phyloP scores from a whole-genome alignment of 2,888 invertebrate species.

The Agonum fuliginosum region DNA sequence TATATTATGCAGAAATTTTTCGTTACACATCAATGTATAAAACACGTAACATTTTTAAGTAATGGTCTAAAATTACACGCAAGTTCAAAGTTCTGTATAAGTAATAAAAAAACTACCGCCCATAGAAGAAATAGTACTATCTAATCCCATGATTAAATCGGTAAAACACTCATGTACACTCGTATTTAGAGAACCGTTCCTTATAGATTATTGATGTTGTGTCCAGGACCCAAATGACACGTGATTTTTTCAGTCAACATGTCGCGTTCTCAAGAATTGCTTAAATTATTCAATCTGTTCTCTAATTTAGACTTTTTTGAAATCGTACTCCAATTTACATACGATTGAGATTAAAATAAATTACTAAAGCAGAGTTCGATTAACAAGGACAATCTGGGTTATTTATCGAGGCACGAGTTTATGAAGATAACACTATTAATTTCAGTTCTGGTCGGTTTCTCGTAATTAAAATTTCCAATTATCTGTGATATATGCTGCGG shows the following conservation, averaged over 20 bases:
- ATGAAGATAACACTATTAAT: constrained; percentile 50
- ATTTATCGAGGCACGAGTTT: constrained; percentile 45
- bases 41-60: not conserved
- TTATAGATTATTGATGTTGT: constrained; percentile 20
- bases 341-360: constrained; percentile 40
- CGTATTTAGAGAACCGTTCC: not conserved
- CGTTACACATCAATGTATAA: not conserved
- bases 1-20: no score
- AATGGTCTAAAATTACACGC: not conserved
- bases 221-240: not conserved
- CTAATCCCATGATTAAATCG: not conserved
- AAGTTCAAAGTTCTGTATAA: not conserved
- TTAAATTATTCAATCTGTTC: constrained; percentile 47
- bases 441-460: constrained; percentile 31
- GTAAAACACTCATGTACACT: not conserved
- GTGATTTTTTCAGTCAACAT: constrained; percentile 42
- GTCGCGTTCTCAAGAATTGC: constrained; percentile 44
- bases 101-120: not conserved
- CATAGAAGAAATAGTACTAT: not conserved
- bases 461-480: constrained; percentile 43
- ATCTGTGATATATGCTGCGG: constrained; percentile 33
- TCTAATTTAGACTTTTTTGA: constrained; percentile 44
- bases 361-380: constrained; percentile 25
- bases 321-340: constrained; percentile 41
- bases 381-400: constrained; percentile 35